Conservation (phyloP, 2,888 invertebrate species). For the Orthonevra nobilis region DNA sequence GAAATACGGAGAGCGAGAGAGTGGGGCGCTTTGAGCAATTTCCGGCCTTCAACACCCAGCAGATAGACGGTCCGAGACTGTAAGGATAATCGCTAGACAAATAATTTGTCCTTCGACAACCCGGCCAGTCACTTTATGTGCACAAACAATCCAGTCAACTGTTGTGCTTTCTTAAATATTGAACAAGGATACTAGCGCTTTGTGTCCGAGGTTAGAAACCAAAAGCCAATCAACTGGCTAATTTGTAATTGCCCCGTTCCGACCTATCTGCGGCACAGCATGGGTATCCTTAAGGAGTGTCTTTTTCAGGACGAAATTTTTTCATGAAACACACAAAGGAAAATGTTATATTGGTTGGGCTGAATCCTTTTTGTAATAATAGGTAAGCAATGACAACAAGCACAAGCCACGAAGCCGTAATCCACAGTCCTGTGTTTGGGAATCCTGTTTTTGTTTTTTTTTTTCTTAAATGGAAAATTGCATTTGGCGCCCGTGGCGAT, state of each 20-base stretch:
- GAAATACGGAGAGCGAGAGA: slow-evolving; percentile 7
- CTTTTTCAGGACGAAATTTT: no score
- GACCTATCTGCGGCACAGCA: neutral
- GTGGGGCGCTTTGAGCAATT: slow-evolving; percentile 11
- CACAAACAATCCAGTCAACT: neutral
- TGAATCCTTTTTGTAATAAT: no score
- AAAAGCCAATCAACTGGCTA: slow-evolving; percentile 1
- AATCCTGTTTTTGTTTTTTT: neutral
- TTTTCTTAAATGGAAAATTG: neutral
- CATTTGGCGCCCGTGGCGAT: slow-evolving; percentile 4
- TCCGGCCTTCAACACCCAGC: slow-evolving; percentile 9
- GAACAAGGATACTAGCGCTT: neutral
- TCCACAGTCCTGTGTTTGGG: neutral
- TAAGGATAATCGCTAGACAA: slow-evolving; percentile 6
- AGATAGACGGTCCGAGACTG: slow-evolving; percentile 9
- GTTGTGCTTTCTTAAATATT: neutral
- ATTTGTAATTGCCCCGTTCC: slow-evolving; percentile 4
- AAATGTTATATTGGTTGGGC: neutral
- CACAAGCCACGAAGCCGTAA: neutral
- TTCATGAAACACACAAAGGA: neutral
- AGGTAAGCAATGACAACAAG: neutral
- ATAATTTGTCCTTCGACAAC: slow-evolving; percentile 8
- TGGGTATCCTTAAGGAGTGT: no score
- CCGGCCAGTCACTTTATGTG: neutral
- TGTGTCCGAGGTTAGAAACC: slow-evolving; percentile 16